Evolutionary conservation across 1,140 invertebrate genomes (phyloP).

Genomic region (Ceratina australensis): DNA sequence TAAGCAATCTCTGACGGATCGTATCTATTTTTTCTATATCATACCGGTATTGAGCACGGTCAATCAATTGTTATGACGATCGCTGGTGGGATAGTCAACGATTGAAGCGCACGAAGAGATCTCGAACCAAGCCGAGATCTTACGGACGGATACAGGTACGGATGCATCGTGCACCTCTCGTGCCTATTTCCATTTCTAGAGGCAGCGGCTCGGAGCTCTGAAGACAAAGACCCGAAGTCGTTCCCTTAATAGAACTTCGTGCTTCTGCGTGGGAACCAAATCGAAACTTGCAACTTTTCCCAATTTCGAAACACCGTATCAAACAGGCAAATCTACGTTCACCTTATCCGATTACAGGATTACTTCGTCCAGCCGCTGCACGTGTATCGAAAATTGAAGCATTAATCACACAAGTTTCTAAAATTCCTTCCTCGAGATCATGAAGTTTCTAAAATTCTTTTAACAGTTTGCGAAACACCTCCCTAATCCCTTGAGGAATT

Average conservation of each 20-base stretch:
- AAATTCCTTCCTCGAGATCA: no score
- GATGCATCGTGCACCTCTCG: constrained; percentile 40
- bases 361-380: neutral
- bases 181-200: constrained; percentile 45
- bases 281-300: neutral
- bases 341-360: neutral
- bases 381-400: no score
- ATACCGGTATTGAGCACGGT: neutral
- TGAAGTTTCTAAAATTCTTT: no score
- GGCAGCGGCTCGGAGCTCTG: no score
- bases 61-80: constrained; percentile 34
- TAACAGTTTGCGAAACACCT: no score
- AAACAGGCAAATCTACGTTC: neutral
- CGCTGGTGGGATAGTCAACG: constrained; percentile 45
- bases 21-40: neutral
- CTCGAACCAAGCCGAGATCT: constrained; percentile 58
- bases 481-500: no score
- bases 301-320: constrained; percentile 6
- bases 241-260: constrained; percentile 33
- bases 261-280: constrained; percentile 31
- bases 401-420: no score
- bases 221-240: constrained; percentile 27
- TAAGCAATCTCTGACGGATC: neutral
- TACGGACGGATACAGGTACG: constrained; percentile 40
- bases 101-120: constrained; percentile 52